Conservation (phyloP, 2,888 invertebrate species). For the Amiota mariae region DNA sequence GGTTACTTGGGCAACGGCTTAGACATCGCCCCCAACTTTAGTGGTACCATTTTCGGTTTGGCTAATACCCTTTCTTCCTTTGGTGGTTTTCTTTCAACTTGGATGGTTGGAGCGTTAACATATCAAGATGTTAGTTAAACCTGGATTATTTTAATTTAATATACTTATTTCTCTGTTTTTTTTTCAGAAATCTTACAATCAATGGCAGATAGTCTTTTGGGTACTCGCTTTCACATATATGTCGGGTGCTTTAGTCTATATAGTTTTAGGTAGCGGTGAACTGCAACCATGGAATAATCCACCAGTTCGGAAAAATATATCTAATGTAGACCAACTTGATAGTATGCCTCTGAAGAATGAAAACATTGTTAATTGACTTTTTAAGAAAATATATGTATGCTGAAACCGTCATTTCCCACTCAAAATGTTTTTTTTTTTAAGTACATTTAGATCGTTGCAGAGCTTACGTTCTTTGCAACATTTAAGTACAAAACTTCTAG, state of each 20-base stretch:
- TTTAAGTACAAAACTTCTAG: too few species aligned
- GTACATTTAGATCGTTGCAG: too few species aligned
- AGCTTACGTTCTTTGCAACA: too few species aligned
- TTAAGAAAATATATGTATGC: slow-evolving; percentile 25
- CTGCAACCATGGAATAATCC: slow-evolving; percentile 77
- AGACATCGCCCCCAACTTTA: slow-evolving; percentile 91
- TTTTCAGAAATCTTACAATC: slow-evolving; percentile 80
- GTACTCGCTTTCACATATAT: slow-evolving; percentile 83
- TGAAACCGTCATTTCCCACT: too few species aligned
- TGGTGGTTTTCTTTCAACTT: slow-evolving; percentile 87
- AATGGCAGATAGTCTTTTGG: slow-evolving; percentile 89
- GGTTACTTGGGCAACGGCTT: slow-evolving; percentile 90
- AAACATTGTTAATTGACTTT: slow-evolving; percentile 52
- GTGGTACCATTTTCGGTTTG: slow-evolving; percentile 90
- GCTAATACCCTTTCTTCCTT: slow-evolving; percentile 90
- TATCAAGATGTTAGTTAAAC: slow-evolving; percentile 78
- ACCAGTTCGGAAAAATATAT: slow-evolving; percentile 64
- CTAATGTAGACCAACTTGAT: slow-evolving; percentile 68
- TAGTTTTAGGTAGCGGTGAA: slow-evolving; percentile 79
- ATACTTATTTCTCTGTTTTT: slow-evolving; percentile 7
- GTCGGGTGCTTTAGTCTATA: slow-evolving; percentile 77
- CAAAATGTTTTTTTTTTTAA: too few species aligned
- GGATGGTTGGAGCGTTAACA: slow-evolving; percentile 86
- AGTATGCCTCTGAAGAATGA: slow-evolving; percentile 72
- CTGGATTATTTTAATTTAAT: neutral